A percentile compares a stretch with the other conserved stretches of the same genome.
These are phyloP conservation scores for Drosophila kanekoi DNA, from an alignment of 2,888 invertebrate species.

Conservation along the genomic window DNA sequence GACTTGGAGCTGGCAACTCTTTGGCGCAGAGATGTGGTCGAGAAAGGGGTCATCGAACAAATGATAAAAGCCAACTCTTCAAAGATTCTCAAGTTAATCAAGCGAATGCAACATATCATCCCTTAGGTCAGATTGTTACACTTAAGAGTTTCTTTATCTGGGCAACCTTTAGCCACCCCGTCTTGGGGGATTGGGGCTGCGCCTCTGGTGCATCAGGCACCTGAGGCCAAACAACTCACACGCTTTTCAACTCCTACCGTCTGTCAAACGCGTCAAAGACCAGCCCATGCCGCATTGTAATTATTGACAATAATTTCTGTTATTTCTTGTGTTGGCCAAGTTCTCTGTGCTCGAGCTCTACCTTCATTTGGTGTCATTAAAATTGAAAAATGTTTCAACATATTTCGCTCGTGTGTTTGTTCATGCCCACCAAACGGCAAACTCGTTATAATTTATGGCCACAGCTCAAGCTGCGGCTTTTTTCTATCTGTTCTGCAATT, in stretches of 20 bases:
- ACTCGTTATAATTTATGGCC: constrained; percentile 68
- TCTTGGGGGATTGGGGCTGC: not conserved
- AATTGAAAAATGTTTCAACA: constrained; percentile 68
- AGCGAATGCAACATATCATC: no score
- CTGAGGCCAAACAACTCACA: constrained; percentile 57
- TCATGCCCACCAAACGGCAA: constrained; percentile 56
- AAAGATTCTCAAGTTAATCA: not conserved
- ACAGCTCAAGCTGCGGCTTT: constrained; percentile 30
- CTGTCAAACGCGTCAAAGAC: constrained; percentile 77
- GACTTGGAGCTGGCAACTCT: constrained; percentile 22
- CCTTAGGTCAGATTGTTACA: no score
- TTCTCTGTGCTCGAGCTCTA: constrained; percentile 38
- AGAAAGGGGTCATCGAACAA: constrained; percentile 1
- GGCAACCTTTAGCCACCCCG: no score
- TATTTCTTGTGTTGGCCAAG: constrained; percentile 66
- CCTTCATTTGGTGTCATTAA: constrained; percentile 74
- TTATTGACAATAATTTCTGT: constrained; percentile 81
- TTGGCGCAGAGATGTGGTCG: constrained; percentile 22
- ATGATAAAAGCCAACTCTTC: not conserved
- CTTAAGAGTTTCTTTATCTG: no score
- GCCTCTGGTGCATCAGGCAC: constrained; percentile 38
- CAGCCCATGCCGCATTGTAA: constrained; percentile 69
- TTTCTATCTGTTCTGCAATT: constrained; percentile 33
- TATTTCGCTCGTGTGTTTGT: constrained; percentile 53
- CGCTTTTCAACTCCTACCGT: constrained; percentile 77